These are phyloP conservation scores for Antigone vipio DNA, from an alignment of 2,113 vertebrate species.

Conservation along the genomic window DNA sequence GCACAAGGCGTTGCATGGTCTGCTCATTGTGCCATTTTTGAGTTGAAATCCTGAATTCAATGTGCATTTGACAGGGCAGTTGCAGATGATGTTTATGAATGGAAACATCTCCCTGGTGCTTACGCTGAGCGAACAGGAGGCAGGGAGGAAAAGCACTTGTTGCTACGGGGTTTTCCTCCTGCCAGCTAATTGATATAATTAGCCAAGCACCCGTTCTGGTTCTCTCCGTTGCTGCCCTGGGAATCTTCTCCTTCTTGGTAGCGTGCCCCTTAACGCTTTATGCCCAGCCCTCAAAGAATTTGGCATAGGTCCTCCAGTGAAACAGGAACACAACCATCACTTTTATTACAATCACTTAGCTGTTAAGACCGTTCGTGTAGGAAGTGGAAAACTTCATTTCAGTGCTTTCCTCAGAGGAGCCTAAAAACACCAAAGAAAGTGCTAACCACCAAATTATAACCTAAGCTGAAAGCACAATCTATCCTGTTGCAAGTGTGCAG, in stretches of 20 bases:
- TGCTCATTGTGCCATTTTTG: neutral
- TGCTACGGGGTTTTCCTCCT: accelerated
- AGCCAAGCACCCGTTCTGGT: neutral
- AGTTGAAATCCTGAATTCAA: neutral
- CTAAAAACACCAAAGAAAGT: neutral
- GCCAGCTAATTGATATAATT: neutral
- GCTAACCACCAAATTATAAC: neutral
- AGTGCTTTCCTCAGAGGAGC: neutral
- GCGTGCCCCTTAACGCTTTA: neutral
- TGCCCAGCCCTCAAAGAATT: neutral
- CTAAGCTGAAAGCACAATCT: neutral
- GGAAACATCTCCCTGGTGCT: neutral
- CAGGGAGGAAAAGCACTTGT: neutral
- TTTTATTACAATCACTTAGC: accelerated
- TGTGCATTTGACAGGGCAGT: neutral
- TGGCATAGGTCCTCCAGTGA: neutral
- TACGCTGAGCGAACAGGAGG: neutral
- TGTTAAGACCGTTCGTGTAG: neutral
- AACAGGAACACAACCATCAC: neutral
- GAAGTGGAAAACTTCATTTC: neutral
- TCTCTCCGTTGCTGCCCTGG: neutral
- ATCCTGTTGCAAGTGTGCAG: neutral
- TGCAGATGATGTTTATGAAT: neutral
- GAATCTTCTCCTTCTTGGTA: neutral
- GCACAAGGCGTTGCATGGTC: neutral